Percentiles rank a stretch among this genome's conserved stretches.
Conservation (phyloP, 2,797 vertebrate species). For the Typhlichthys subterraneus region DNA sequence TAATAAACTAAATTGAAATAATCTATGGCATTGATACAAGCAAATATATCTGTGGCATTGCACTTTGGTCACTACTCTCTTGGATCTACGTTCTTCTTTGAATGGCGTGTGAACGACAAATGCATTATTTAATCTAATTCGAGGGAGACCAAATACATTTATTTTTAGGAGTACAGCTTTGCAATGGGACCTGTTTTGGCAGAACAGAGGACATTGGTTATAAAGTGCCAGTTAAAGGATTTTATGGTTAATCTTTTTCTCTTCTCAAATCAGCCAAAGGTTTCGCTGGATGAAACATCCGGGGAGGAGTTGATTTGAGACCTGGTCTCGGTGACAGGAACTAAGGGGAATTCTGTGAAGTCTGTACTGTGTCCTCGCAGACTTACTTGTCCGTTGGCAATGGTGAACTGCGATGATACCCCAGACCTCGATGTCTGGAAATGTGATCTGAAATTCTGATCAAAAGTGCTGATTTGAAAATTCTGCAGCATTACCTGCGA, state of each 20-base stretch:
- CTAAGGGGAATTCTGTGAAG: conserved; percentile 96
- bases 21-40: conserved; percentile 26
- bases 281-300: conserved; percentile 93
- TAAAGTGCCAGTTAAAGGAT: conserved; percentile 91
- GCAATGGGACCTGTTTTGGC: conserved; percentile 80
- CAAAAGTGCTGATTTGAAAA: conserved; percentile 95
- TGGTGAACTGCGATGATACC: conserved; percentile 91
- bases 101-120: conserved; percentile 25
- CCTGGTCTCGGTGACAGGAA: conserved; percentile 93
- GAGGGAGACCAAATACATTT: conserved; percentile 39
- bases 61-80: conserved; percentile 64
- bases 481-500: conserved; percentile 91
- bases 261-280: conserved; percentile 86
- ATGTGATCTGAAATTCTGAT: conserved; percentile 95
- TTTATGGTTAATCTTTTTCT: conserved; percentile 45
- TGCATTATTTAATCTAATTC: conserved; percentile 7
- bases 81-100: conserved; percentile 46
- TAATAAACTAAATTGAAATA: conserved; percentile 20
- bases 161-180: conserved; percentile 52
- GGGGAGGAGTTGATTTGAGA: conserved; percentile 96
- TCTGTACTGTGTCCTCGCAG: conserved; percentile 92
- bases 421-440: conserved; percentile 90
- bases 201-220: conserved; percentile 83
- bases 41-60: conserved; percentile 38
- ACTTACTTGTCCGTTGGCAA: conserved; percentile 95